Evolutionary conservation across 2,797 vertebrate species (phyloP), one percentile per base, ranked within the genome.

Genomic region (Microctenopoma stevenorrisi): DNA sequence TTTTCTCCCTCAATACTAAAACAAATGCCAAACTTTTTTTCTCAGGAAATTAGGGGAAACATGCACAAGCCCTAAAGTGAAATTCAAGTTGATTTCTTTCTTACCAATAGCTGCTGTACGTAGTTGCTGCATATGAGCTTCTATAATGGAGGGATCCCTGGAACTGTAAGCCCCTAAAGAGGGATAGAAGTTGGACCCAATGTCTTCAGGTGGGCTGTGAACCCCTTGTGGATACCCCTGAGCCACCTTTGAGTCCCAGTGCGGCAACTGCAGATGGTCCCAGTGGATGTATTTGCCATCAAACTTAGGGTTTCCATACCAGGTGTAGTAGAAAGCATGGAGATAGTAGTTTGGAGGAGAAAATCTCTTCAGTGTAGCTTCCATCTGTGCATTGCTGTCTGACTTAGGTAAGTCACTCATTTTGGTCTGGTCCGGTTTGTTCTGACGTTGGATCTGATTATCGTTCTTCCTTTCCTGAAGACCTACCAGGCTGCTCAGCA

Each of bases 241-340:
- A 51, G 95, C 96, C 85, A 98, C 94, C 90, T 96, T 96, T 11
- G 90, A 81, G 85, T 99, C 96, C 98, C 98, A 99, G 8, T 99
- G 98, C 18, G 95, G 95, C 74, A 99, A 81, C 62, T 96, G 57
- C 0, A 92, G 94, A 74, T 99, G 98, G 81, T 98, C 93, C 98
- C 98, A 99, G 91, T 99, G 98, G 89, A 99, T 86, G 62, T 97
- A 99, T 92, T 95, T 97, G 43, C 96, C 95, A 84, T 99, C 95
- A 84, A 95, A 96, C 81, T 94, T 93, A 30, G 96, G 97, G 89
- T 94, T 98, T 61, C 98, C 98, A 82, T 94, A 99, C 98, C 98
- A 99, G 0, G 78, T 88, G 44, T 99, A 99, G 88, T 99, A 99
- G 87, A 99, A 99, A 26, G 92, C 89, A 71, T 99, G 98, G 15